A percentile compares a stretch with the other conserved stretches of the same genome.
These are phyloP conservation scores for Chymomyza amoena DNA, from an alignment of 2,888 invertebrate genomes.

Conservation along the genomic window DNA sequence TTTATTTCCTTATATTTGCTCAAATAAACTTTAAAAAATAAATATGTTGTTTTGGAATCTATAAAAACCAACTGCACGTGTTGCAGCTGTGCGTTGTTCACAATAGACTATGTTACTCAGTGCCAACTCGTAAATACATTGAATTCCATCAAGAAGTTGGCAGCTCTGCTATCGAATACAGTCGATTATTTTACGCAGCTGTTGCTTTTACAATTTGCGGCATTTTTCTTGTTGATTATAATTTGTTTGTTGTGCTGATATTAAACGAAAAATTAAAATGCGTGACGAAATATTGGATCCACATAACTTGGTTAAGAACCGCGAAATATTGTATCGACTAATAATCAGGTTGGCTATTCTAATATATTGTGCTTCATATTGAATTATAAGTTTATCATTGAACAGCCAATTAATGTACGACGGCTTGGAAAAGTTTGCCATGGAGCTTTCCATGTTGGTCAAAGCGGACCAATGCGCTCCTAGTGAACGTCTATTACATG, in stretches of 20 bases:
- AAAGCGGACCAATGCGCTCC: constrained; percentile 97
- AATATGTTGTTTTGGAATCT: not conserved
- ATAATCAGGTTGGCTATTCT: constrained; percentile 88
- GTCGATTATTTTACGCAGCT: constrained; percentile 10
- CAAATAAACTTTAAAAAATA: not conserved
- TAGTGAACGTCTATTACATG: constrained; percentile 93
- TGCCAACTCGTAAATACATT: not conserved
- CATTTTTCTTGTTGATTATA: not conserved
- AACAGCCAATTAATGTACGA: constrained; percentile 97
- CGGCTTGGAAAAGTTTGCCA: constrained; percentile 95
- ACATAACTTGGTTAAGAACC: constrained; percentile 90
- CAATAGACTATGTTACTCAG: not conserved
- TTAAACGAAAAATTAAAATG: constrained; percentile 56
- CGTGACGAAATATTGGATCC: constrained; percentile 81
- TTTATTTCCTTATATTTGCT: constrained; percentile 8
- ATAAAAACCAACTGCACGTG: constrained; percentile 66
- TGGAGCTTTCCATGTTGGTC: constrained; percentile 88
- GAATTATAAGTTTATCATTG: constrained; percentile 13
- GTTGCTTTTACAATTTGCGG: not conserved
- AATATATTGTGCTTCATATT: not conserved
- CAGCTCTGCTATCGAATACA: constrained; percentile 28
- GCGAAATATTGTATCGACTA: constrained; percentile 92
- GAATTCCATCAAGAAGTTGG: not conserved
- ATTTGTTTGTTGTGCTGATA: not conserved
- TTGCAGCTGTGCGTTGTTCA: constrained; percentile 29